Evolutionary conservation across 2,888 invertebrate species (phyloP).

Genomic region (Agrenia bidenticulata): DNA sequence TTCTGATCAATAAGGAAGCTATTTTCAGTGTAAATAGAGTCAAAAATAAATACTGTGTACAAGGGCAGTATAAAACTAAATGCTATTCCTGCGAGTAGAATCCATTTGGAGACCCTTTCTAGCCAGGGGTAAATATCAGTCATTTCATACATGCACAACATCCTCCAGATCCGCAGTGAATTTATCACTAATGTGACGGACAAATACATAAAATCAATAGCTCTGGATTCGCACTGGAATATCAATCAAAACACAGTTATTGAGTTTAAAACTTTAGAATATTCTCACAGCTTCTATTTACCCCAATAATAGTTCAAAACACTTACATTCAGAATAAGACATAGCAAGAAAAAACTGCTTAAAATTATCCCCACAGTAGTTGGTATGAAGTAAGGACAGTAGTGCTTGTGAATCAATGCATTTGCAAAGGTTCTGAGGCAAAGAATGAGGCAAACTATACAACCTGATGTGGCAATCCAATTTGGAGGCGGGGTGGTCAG

Average conservation of each 20-base stretch:
- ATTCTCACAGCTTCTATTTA: background rate
- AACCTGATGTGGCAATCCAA: slow-evolving; percentile 14
- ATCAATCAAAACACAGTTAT: too few species aligned
- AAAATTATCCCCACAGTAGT: background rate
- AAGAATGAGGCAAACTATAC: slow-evolving; percentile 4
- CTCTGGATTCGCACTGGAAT: background rate
- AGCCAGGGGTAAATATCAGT: slow-evolving; percentile 11
- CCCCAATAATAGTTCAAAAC: background rate
- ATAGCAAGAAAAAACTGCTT: background rate
- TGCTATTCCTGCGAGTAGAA: background rate
- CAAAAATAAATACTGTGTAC: background rate
- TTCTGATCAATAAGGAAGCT: background rate
- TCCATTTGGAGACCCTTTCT: slow-evolving; percentile 2
- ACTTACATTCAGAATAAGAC: slow-evolving; percentile 1
- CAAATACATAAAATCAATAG: background rate
- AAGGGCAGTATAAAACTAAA: slow-evolving; percentile 1
- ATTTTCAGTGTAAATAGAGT: background rate
- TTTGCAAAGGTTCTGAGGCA: background rate
- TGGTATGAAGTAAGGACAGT: background rate
- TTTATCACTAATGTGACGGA: background rate
- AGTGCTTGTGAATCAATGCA: background rate
- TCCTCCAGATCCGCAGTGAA: background rate
- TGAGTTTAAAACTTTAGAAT: too few species aligned
- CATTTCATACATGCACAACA: background rate
- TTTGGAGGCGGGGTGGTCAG: background rate